Conservation (phyloP, 1,140 invertebrate species). For the Drosophila suzukii region DNA sequence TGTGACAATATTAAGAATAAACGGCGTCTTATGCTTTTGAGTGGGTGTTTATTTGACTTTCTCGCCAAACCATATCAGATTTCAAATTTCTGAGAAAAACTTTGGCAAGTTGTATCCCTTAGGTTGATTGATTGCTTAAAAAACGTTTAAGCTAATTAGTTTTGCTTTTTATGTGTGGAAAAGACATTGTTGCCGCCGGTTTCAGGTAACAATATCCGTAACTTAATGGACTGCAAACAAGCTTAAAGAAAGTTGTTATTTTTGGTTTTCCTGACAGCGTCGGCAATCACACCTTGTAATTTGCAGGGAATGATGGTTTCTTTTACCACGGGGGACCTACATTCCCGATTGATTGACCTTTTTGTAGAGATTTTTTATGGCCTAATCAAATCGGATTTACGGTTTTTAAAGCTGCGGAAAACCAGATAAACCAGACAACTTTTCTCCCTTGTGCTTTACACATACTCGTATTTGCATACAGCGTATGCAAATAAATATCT, state of each 20-base stretch:
- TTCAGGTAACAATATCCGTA: conserved; percentile 43
- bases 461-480: conserved; percentile 58
- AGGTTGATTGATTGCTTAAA: conserved; percentile 33
- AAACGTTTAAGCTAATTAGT: conserved; percentile 54
- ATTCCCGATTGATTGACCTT: conserved; percentile 28
- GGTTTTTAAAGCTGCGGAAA: conserved; percentile 49
- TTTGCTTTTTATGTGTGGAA: conserved; percentile 20
- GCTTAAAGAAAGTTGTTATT: conserved; percentile 28
- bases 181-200: conserved; percentile 19
- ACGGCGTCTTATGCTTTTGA: conserved; percentile 22
- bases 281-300: conserved; percentile 40
- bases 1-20: conserved; percentile 45
- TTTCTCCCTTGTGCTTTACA: conserved; percentile 14
- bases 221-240: conserved; percentile 63
- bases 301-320: not conserved
- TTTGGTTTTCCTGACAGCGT: conserved; percentile 20
- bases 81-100: conserved; percentile 12
- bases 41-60: conserved; percentile 11
- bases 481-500: conserved; percentile 38
- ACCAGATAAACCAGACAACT: conserved; percentile 7
- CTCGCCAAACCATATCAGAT: conserved; percentile 10
- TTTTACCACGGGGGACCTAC: not conserved
- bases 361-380: conserved; percentile 28
- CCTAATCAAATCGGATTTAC: conserved; percentile 54
- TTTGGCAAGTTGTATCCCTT: conserved; percentile 14